Evolutionary conservation across 2,797 vertebrate genomes (phyloP).

Genomic region (Sylvia borin): DNA sequence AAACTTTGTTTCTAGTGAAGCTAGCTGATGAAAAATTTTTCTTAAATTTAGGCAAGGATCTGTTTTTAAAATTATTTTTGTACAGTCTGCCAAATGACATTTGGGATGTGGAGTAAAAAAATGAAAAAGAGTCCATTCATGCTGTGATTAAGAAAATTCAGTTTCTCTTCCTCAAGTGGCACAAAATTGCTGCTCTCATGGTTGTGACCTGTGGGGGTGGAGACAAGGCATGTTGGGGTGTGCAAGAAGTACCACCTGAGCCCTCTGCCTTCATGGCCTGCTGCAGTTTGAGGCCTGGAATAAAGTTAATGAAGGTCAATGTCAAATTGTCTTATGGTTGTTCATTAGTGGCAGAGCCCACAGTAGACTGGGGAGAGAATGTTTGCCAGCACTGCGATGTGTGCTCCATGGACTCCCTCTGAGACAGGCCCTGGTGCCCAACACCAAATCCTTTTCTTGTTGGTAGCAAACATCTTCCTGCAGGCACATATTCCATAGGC

Average conservation of each 20-base stretch:
- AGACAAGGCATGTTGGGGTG: background rate
- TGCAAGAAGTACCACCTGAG: background rate
- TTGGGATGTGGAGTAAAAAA: background rate
- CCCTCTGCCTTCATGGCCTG: background rate
- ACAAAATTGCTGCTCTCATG: background rate
- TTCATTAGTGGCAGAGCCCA: background rate
- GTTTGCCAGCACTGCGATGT: background rate
- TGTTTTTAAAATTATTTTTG: background rate
- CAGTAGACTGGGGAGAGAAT: rapidly evolving
- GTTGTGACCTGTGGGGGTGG: background rate
- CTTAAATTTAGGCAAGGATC: background rate
- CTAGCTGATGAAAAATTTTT: background rate
- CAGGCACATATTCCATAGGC: background rate
- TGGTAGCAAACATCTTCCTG: background rate
- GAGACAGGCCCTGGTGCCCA: background rate
- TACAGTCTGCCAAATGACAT: background rate
- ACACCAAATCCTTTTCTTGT: background rate
- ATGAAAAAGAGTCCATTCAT: background rate
- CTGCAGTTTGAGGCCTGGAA: background rate
- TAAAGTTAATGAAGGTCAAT: background rate
- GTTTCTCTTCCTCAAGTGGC: background rate
- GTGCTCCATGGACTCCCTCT: rapidly evolving
- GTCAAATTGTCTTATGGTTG: background rate
- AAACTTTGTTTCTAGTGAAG: background rate
- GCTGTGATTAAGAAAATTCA: background rate